Evolutionary conservation across 2,888 invertebrate genomes (phyloP), one percentile per base, ranked within the genome.

Genomic region (Apamea sordens): DNA sequence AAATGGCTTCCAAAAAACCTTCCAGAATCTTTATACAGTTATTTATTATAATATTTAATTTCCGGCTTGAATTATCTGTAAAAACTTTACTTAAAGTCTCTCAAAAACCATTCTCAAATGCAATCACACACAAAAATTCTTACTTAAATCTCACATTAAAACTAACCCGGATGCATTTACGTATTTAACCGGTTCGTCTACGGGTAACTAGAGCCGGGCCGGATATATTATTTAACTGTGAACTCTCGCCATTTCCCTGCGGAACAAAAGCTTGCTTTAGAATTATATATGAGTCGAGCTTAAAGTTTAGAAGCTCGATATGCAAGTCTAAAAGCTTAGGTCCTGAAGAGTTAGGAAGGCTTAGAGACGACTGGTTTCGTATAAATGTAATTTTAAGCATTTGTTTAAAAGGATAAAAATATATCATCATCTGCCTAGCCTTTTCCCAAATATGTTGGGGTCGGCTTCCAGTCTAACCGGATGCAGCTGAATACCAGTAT

Each of bases 261-360:
- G 95, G 96, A 93, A 95, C 96, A 95, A 96, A 96, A 96, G 96
- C 96, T 94, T 92, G 94, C 94, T 93, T 96, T 95, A 96, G 96
- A 97, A 97, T 97, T 95, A 97, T 96, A 95, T 95, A 97, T 97
- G 96, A 96, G 95, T 91, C 89, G 92, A 95, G 96, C 96, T 97
- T 97, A 96, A 97, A 97, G 96, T 96, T 96, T 96, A 96, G 97
- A 95, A 95, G 96, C 96, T 92, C 93, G 90, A 93, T 93, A 93
- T 96, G 95, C 96, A 96, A 96, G 96, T 97, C 95, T 96, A 96
- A 96, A 96, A 96, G 96, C 96, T 96, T 96, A 93, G 96, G 93
- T 91, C 90, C 89, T 56, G 71, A 24, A 88, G 79, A 76, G 13
- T 84, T 87, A 41, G 0, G 47, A 53, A 80, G 53, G 70, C 50